Percentiles rank a stretch among this genome's conserved stretches.
Conservation (phyloP, 2,113 vertebrate genomes). For the Neotoma lepida region DNA sequence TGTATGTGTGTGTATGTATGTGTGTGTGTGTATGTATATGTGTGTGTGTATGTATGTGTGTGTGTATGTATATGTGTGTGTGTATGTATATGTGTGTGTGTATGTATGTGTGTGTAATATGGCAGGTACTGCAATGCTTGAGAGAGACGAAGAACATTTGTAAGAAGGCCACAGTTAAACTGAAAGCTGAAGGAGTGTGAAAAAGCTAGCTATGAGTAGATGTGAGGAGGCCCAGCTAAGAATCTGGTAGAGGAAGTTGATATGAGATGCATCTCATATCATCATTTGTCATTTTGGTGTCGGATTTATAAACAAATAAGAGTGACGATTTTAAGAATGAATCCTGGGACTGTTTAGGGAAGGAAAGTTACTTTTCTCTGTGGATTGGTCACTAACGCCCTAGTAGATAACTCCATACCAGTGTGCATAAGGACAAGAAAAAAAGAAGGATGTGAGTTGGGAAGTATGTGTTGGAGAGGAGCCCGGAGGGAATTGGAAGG, state of each 20-base stretch:
- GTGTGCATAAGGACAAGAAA: not conserved
- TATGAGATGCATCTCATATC: not conserved
- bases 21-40: not conserved
- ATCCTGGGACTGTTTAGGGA: too few relatives aligned
- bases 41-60: too few relatives aligned
- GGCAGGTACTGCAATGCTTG: fast-evolving
- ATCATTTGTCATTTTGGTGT: not conserved
- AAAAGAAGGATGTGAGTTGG: not conserved
- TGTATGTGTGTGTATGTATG: too few relatives aligned
- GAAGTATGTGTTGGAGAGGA: not conserved
- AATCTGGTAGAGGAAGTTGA: too few relatives aligned
- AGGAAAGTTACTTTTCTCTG: not conserved
- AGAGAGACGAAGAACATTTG: fast-evolving
- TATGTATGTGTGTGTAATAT: too few relatives aligned
- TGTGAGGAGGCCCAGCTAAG: too few relatives aligned
- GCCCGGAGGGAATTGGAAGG: too few relatives aligned
- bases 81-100: fast-evolving
- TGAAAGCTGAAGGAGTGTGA: not conserved
- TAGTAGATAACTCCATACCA: not conserved
- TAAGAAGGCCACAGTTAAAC: not conserved
- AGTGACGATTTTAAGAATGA: not conserved
- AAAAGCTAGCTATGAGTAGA: too few relatives aligned
- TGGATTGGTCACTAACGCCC: not conserved
- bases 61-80: too few relatives aligned
- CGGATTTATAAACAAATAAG: not conserved